A percentile compares a stretch with the other conserved stretches of the same genome.
These are phyloP conservation scores for Colletes latitarsis DNA, from an alignment of 1,140 invertebrate genomes.

Conservation along the genomic window DNA sequence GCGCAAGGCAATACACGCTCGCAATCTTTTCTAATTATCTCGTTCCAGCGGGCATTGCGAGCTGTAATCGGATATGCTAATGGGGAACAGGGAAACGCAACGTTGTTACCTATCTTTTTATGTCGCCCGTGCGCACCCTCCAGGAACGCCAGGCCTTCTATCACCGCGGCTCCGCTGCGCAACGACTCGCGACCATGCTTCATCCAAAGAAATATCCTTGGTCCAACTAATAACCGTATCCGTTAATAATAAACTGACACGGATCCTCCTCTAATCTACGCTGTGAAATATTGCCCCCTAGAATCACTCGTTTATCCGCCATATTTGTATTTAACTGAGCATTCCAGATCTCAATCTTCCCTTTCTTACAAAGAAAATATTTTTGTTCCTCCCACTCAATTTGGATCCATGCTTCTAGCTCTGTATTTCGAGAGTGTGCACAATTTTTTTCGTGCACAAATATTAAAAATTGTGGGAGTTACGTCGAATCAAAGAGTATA, in stretches of 20 bases:
- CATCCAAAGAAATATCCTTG: constrained; percentile 14
- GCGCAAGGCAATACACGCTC: constrained; percentile 60
- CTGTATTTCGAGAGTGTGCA: too few relatives aligned
- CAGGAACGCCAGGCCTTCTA: constrained; percentile 35
- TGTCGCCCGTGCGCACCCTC: constrained; percentile 48
- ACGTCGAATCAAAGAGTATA: too few relatives aligned
- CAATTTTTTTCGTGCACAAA: too few relatives aligned
- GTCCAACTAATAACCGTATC: constrained; percentile 27
- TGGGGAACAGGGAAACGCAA: constrained; percentile 59
- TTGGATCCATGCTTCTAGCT: too few relatives aligned
- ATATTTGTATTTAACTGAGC: too few relatives aligned
- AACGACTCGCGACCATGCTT: constrained; percentile 26
- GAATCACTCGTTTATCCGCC: neutral
- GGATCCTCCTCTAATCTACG: constrained; percentile 5
- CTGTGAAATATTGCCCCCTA: constrained; percentile 12
- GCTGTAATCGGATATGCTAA: constrained; percentile 74
- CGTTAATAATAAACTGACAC: constrained; percentile 19
- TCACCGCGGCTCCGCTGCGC: constrained; percentile 24
- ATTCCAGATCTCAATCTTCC: too few relatives aligned
- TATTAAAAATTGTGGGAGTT: too few relatives aligned
- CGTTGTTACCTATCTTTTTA: constrained; percentile 55
- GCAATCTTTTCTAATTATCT: constrained; percentile 76
- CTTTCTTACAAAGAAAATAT: too few relatives aligned
- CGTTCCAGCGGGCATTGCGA: constrained; percentile 60
- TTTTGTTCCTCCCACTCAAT: too few relatives aligned